Evolutionary conservation across 1,140 invertebrate genomes (phyloP), one percentile per base, ranked within the genome.

Genomic region (Ganaspis sp.): DNA sequence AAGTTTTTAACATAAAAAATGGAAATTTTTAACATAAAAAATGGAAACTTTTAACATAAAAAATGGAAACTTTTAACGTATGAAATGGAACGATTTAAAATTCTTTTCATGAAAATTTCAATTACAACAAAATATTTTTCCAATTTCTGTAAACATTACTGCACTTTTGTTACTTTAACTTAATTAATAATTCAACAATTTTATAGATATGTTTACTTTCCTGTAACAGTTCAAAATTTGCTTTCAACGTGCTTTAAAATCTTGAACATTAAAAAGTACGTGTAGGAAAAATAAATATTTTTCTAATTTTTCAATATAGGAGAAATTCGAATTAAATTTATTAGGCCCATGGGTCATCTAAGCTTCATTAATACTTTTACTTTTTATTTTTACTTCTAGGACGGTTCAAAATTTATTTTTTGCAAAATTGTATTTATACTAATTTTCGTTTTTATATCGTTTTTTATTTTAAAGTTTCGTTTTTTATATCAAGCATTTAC

Each of bases 101-200:
- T n/a, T n/a, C n/a, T n/a, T n/a, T n/a, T n/a, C n/a, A n/a, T n/a
- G n/a, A n/a, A n/a, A n/a, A n/a, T n/a, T n/a, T n/a, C n/a, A n/a
- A n/a, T n/a, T n/a, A n/a, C n/a, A n/a, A 40, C 1, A 40, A 40
- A 9, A 40, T 40, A 9, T 12, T 40, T 40, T 40, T 40, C 38
- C 38, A 9, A 40, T 40, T 40, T 40, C 15, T 40, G 1, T 2
- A 40, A 40, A n/a, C n/a, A n/a, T n/a, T n/a, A n/a, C 29, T 34
- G 29, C 6, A 34, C 29, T 34, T 34, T 34, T 34, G 2, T 34
- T 6, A 54, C 8, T 21, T 54, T 9, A 54, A 64, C n/a, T 72
- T 40, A 54, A 73, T 71, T 69, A 78, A 70, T 72, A 78, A 74
- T 78, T 78, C 82, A 83, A 72, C 15, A 72, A 72, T 45, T 72